These are phyloP conservation scores for Drosophila ustulata DNA, from an alignment of 2,888 invertebrate species.

Conservation along the genomic window DNA sequence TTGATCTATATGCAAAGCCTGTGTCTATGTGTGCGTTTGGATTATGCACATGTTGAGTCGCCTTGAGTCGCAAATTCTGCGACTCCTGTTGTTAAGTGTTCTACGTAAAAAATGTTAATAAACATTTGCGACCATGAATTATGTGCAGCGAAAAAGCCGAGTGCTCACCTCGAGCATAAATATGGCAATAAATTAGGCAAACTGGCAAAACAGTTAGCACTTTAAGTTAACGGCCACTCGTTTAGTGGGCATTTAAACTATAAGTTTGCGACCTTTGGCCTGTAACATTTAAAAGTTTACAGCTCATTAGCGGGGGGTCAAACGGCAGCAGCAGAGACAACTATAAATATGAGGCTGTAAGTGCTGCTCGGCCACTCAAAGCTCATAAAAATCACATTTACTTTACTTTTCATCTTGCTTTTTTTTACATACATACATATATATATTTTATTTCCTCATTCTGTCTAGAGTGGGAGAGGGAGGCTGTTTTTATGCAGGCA, in stretches of 20 bases:
- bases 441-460: constrained; percentile 19
- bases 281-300: constrained; percentile 49
- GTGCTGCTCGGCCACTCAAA: constrained; percentile 48
- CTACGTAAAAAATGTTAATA: constrained; percentile 56
- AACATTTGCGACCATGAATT: constrained; percentile 60
- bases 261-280: constrained; percentile 15
- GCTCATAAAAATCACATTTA: constrained; percentile 79
- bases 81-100: constrained; percentile 36
- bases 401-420: constrained; percentile 26
- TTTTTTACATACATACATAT: constrained; percentile 13
- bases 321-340: constrained; percentile 13
- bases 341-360: constrained; percentile 67
- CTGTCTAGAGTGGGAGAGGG: background rate
- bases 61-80: constrained; percentile 34
- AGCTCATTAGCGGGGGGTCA: constrained; percentile 50
- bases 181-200: constrained; percentile 41
- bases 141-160: constrained; percentile 36
- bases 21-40: constrained; percentile 19
- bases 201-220: background rate
- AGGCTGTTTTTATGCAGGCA: constrained; percentile 67
- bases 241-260: constrained; percentile 3
- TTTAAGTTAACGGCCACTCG: constrained; percentile 3
- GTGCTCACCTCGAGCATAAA: constrained; percentile 14
- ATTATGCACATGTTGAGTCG: constrained; percentile 74
- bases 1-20: constrained; percentile 68